Conservation (phyloP, 2,888 invertebrate species). For the Parnassius glacialis region DNA sequence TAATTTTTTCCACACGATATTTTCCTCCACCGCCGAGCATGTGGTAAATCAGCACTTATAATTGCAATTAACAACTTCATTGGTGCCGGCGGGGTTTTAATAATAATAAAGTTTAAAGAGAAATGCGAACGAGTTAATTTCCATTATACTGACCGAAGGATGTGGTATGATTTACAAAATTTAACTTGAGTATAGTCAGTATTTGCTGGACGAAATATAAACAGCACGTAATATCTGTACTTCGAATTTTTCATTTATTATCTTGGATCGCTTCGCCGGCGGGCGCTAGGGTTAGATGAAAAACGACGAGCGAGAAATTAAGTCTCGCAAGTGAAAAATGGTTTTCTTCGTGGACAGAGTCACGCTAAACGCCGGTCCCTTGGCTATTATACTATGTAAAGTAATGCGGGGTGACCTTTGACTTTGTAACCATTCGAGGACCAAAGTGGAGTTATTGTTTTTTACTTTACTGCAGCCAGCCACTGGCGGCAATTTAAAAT, state of each 20-base stretch:
- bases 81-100: no score
- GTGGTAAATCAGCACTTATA: no score
- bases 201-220: no score
- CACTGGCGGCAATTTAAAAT: no score
- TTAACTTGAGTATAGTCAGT: no score
- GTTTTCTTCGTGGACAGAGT: conserved; percentile 55
- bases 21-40: no score
- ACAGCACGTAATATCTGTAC: neutral
- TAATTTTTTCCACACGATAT: no score
- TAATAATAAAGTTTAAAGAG: no score
- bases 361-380: conserved; percentile 33
- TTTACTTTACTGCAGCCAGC: neutral
- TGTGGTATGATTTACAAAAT: no score
- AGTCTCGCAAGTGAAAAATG: conserved; percentile 73
- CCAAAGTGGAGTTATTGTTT: neutral
- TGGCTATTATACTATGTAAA: conserved; percentile 35
- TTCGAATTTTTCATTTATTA: conserved; percentile 9
- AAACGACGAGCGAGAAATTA: conserved; percentile 72
- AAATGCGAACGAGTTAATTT: no score
- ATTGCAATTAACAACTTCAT: no score
- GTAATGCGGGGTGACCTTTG: conserved; percentile 27
- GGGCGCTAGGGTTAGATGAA: conserved; percentile 62
- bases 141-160: no score
- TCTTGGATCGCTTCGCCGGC: conserved; percentile 27
- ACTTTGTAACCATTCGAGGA: conserved; percentile 16